Evolutionary conservation across 2,113 vertebrate genomes (phyloP).

Genomic region (Butorides virescens): DNA sequence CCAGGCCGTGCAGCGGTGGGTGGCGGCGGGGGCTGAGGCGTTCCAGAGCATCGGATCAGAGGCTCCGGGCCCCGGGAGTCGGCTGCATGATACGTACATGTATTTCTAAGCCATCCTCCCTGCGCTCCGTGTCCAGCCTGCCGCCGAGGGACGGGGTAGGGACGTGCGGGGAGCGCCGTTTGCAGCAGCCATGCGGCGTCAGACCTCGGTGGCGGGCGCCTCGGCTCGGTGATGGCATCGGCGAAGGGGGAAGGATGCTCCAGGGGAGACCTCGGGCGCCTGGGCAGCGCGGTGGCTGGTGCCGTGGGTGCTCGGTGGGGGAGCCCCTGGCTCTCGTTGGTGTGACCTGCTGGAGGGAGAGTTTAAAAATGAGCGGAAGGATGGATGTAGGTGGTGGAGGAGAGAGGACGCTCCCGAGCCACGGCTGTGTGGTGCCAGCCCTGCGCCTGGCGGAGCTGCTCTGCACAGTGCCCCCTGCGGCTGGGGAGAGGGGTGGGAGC

Average conservation of each 20-base stretch:
- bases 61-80: background rate
- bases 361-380: background rate
- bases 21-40: background rate
- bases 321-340: background rate
- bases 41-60: background rate
- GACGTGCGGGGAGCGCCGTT: accelerated
- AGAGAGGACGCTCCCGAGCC: accelerated
- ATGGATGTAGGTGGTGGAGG: background rate
- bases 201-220: accelerated
- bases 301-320: background rate
- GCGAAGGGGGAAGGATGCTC: background rate
- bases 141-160: accelerated
- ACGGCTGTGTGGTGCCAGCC: background rate
- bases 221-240: accelerated
- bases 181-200: accelerated
- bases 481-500: background rate
- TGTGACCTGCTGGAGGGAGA: background rate
- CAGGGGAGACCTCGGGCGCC: accelerated
- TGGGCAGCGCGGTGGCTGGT: accelerated
- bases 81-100: accelerated
- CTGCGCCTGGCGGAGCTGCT: background rate
- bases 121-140: background rate
- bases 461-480: accelerated
- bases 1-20: background rate
- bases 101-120: background rate